Conservation (phyloP, 2,113 vertebrate genomes). For the Brienomyrus brachyistius region DNA sequence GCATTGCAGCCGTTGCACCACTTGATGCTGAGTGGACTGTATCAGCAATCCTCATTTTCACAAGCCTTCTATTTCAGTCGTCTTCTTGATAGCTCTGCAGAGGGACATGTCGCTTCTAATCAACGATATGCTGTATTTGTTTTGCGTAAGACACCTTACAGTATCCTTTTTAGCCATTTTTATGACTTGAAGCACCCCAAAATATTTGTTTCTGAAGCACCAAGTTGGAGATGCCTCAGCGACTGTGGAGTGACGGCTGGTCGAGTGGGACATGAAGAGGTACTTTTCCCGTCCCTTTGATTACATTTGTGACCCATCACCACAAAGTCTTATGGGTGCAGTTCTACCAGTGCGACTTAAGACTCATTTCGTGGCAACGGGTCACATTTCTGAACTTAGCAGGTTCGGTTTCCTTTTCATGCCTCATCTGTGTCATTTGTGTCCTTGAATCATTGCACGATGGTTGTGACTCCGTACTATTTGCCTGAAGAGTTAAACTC, state of each 20-base stretch:
- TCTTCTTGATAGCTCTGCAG: background rate
- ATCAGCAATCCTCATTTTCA: background rate
- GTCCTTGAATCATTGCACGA: conserved; percentile 7
- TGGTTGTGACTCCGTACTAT: conserved; percentile 5
- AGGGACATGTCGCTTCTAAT: background rate
- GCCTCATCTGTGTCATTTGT: background rate
- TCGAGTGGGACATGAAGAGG: background rate
- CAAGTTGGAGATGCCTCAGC: background rate
- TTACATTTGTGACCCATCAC: background rate
- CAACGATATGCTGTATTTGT: background rate
- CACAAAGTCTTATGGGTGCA: too few relatives aligned
- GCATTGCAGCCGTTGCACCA: background rate
- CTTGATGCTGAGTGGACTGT: background rate
- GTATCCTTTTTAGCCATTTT: background rate
- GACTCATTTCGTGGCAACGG: too few relatives aligned
- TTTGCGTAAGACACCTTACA: background rate
- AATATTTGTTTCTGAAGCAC: background rate
- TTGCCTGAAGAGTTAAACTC: conserved; percentile 32
- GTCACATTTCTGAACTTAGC: background rate
- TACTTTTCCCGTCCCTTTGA: background rate
- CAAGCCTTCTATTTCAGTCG: background rate
- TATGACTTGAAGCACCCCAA: background rate
- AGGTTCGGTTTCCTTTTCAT: background rate
- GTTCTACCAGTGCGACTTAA: too few relatives aligned
- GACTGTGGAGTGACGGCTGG: background rate